Evolutionary conservation across 2,797 vertebrate species (phyloP), one percentile per base, ranked within the genome.

Genomic region (Manis crassicaudata): DNA sequence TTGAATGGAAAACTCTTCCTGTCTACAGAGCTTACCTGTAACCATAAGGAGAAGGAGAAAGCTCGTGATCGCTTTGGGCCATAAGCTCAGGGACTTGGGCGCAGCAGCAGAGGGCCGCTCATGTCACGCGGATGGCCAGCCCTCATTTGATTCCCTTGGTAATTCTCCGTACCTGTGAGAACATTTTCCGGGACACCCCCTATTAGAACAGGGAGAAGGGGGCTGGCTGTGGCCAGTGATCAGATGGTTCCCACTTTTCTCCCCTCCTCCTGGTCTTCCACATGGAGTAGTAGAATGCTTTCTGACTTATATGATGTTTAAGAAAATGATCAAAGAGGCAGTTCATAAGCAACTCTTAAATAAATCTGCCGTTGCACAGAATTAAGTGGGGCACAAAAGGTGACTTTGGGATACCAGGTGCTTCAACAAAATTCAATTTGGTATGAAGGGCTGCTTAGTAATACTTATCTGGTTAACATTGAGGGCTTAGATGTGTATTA

Each of bases 351-450:
- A 68, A n/a, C 32, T 79, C 46, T 40, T 88, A 54, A 40, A 46
- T 58, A 63, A 89, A 87, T 29, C n/a, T 52, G 32, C 63, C 50
- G 43, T 76, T 37, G 90, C 52, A 68, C 54, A 65, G 54, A 73
- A 88, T 20, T 73, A 16, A 92, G 52, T 25, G 68, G 37, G 11
- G 67, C 92, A 96, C 97, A 96, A 88, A 97, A 96, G 77, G 87
- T 54, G 10, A 85, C 92, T 94, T 96, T 54, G 92, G 95, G 92
- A 91, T 92, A 85, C 76, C 17, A 81, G 58, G 58, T 94, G 90
- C 92, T 88, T 95, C 54, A n/a, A 27, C 52, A 63, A 35, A 92
- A 11, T 79, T 73, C 77, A 77, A 76, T 77, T 88, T 95, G 80
- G 50, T 90, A 12, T 23, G 35, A 11, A 50, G 54, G 46, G 68